Conservation (phyloP, 2,888 invertebrate species). For the Sthenelais limicola region DNA sequence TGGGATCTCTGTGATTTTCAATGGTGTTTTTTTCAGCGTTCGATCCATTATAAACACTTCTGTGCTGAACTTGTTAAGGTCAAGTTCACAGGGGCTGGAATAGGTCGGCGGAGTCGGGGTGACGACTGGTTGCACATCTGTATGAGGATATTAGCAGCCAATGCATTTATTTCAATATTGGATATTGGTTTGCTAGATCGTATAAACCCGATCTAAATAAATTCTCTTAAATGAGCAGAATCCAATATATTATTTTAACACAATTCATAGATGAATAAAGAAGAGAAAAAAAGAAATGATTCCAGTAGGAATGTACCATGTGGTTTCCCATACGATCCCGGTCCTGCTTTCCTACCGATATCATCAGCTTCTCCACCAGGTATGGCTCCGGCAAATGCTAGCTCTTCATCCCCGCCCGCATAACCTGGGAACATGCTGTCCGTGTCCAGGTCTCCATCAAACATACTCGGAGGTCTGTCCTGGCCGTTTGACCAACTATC, state of each 20-base stretch:
- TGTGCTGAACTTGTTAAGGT: conserved; percentile 38
- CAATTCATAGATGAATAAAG: no score
- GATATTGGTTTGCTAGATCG: no score
- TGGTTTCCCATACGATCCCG: no score
- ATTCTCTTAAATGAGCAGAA: no score
- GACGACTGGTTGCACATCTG: no score
- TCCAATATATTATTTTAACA: no score
- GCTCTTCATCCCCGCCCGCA: conserved; percentile 2
- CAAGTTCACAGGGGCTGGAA: background rate
- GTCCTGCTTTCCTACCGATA: background rate
- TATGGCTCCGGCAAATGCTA: background rate
- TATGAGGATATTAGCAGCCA: no score
- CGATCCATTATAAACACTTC: conserved; percentile 62
- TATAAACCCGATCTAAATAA: no score
- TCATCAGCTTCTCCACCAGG: background rate
- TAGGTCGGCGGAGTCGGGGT: conserved; percentile 15
- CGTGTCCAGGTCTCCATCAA: conserved; percentile 10
- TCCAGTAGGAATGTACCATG: no score
- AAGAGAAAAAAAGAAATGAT: no score
- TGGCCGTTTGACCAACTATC: background rate
- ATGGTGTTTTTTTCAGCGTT: conserved; percentile 54
- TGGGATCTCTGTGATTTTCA: conserved; percentile 57
- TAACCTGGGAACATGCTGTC: background rate
- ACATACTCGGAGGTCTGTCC: conserved; percentile 9
- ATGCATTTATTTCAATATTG: no score